Conservation (phyloP, 2,113 vertebrate genomes). For the Pterocles burchelli region DNA sequence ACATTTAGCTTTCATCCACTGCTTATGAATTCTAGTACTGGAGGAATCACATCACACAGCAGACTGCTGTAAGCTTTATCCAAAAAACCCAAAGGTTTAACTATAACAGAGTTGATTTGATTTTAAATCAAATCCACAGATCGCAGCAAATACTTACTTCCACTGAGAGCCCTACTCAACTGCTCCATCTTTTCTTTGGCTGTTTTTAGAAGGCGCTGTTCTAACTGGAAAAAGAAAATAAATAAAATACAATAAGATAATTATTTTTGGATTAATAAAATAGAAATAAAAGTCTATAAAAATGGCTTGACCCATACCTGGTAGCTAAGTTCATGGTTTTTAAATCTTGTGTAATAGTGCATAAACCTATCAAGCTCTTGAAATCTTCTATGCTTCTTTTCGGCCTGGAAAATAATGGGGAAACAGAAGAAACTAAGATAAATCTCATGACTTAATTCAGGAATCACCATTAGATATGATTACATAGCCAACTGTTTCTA, state of each 20-base stretch:
- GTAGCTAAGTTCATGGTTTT: constrained; percentile 99
- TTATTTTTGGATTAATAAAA: constrained; percentile 8
- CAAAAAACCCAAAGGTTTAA: background rate
- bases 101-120: background rate
- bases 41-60: background rate
- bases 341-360: constrained; percentile 99
- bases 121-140: background rate
- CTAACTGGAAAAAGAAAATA: constrained; percentile 81
- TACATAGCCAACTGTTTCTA: background rate
- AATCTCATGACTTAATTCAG: background rate
- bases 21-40: background rate
- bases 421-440: background rate
- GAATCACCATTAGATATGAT: background rate
- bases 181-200: constrained; percentile 99
- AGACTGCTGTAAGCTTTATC: background rate
- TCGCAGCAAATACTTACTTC: constrained; percentile 81
- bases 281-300: background rate
- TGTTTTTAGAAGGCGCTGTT: constrained; percentile 97
- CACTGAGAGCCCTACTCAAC: constrained; percentile 92
- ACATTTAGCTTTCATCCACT: background rate
- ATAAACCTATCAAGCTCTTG: constrained; percentile 99
- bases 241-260: constrained; percentile 11
- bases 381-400: constrained; percentile 97
- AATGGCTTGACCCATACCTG: constrained; percentile 80
- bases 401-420: constrained; percentile 81